phyloP scores from a whole-genome alignment of 2,888 invertebrate species.

The Coronaproctus castanopsis region DNA sequence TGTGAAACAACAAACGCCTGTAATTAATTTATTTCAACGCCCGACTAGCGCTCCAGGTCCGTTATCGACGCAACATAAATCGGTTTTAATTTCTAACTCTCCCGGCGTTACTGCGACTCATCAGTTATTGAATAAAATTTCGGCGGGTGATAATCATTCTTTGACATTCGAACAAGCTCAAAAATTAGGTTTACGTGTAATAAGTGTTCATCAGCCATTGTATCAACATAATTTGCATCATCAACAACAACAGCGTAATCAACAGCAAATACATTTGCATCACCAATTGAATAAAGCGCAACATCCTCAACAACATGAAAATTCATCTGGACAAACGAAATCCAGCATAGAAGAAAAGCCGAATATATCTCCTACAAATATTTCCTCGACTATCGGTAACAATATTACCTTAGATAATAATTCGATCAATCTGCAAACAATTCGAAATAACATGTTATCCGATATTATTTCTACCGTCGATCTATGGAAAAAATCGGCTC shows the following conservation, averaged over 20 bases:
- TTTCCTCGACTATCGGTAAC: neutral
- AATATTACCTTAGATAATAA: neutral
- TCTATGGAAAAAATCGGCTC: neutral
- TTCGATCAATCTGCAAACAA: neutral
- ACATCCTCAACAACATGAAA: conserved; percentile 12
- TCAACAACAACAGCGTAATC: conserved; percentile 16
- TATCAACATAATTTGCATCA: conserved; percentile 20
- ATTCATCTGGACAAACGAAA: neutral
- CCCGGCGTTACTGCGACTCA: neutral
- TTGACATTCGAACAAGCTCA: conserved; percentile 3
- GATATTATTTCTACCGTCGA: neutral
- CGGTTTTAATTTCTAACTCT: neutral
- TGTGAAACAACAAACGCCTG: conserved; percentile 6
- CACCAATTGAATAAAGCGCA: conserved; percentile 6
- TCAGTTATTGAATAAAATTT: conserved; percentile 8
- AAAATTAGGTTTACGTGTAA: conserved; percentile 9
- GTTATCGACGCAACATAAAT: conserved; percentile 1
- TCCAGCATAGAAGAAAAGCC: neutral
- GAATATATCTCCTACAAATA: neutral
- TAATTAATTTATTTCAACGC: conserved; percentile 10
- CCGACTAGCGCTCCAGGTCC: neutral
- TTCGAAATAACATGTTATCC: neutral
- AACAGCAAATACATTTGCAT: conserved; percentile 14
- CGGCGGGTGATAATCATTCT: conserved; percentile 6
- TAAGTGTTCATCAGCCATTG: conserved; percentile 7